These are phyloP conservation scores for Nicator chloris DNA, from an alignment of 2,113 vertebrate species.

Conservation along the genomic window DNA sequence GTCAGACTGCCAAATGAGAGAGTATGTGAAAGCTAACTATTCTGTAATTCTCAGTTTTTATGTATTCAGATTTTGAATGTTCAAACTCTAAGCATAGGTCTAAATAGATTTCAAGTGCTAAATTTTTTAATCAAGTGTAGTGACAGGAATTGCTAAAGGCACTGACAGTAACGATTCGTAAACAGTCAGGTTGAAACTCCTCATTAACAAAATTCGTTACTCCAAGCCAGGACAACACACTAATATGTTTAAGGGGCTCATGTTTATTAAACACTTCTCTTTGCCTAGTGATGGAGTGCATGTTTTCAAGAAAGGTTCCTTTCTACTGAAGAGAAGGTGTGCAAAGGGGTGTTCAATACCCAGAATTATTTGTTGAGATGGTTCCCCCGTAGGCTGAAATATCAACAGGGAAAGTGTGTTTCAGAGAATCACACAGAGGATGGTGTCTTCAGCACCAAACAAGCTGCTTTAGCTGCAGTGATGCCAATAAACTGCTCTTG, in stretches of 20 bases:
- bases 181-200: neutral
- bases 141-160: neutral
- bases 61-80: neutral
- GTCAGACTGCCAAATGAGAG: neutral
- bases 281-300: neutral
- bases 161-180: neutral
- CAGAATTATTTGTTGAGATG: neutral
- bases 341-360: neutral
- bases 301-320: neutral
- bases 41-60: neutral
- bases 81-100: neutral
- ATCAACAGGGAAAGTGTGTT: neutral
- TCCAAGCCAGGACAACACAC: neutral
- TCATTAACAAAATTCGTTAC: neutral
- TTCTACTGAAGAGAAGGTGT: neutral
- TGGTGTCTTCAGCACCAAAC: neutral
- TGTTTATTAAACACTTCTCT: neutral
- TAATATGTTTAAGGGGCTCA: neutral
- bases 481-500: neutral
- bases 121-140: neutral
- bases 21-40: neutral
- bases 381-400: fast-evolving
- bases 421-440: fast-evolving
- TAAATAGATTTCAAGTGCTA: neutral
- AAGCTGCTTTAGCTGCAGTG: neutral